A percentile compares a stretch with the other conserved stretches of the same genome.
phyloP scores from a whole-genome alignment of 2,888 invertebrate species.

The Pristionchus mayeri region DNA sequence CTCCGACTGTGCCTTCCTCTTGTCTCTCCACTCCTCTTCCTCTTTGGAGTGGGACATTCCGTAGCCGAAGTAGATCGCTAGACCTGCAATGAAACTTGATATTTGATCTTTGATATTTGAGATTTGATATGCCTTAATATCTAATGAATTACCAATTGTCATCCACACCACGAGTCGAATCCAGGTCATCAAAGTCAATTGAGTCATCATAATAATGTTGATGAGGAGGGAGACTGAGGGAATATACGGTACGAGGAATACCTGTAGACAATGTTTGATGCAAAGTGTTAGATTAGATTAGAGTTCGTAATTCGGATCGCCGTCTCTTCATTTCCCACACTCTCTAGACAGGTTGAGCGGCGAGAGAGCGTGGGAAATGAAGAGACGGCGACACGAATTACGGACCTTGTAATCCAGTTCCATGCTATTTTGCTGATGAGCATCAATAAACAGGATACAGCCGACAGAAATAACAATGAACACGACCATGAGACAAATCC shows the following conservation, averaged over 20 bases:
- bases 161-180: conserved; percentile 93
- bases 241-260: too few relatives aligned
- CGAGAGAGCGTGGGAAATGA: too few relatives aligned
- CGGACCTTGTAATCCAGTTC: conserved; percentile 63
- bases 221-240: conserved; percentile 91
- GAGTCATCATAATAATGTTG: conserved; percentile 93
- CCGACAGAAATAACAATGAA: conserved; percentile 51
- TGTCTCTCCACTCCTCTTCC: neutral
- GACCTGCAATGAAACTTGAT: neutral
- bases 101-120: neutral
- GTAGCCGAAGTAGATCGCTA: conserved; percentile 34
- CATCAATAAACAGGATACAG: conserved; percentile 58
- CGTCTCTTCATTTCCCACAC: neutral
- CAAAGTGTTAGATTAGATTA: too few relatives aligned
- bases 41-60: conserved; percentile 41
- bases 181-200: conserved; percentile 89
- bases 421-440: conserved; percentile 64
- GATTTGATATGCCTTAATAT: too few relatives aligned
- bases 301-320: neutral
- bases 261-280: conserved; percentile 88
- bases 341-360: neutral
- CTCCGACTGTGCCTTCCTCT: neutral
- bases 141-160: conserved; percentile 82
- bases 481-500: neutral
- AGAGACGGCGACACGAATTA: too few relatives aligned